A percentile compares a stretch with the other conserved stretches of the same genome.
Evolutionary conservation across 1,140 invertebrate genomes (phyloP).

Genomic region (Monomorium pharaonis): DNA sequence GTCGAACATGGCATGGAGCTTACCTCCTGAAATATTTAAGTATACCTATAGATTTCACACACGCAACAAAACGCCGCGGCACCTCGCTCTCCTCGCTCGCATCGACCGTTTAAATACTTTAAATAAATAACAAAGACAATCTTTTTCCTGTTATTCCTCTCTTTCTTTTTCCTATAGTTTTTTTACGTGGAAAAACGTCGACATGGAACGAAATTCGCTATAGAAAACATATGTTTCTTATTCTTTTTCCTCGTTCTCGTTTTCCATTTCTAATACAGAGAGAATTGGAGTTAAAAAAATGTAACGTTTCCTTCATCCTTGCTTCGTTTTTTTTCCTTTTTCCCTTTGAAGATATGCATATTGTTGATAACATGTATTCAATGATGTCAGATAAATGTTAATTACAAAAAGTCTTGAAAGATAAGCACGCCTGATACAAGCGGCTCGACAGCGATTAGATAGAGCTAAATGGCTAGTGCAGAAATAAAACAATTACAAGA

Average conservation of each 20-base stretch:
- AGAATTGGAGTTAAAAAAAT: neutral
- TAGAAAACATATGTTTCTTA: neutral
- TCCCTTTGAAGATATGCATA: neutral
- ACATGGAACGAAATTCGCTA: neutral
- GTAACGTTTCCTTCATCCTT: neutral
- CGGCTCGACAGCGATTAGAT: neutral
- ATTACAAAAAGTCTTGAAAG: neutral
- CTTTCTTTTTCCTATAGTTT: no score
- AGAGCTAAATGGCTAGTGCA: neutral
- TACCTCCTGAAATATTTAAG: neutral
- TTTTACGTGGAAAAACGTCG: neutral
- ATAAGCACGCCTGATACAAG: neutral
- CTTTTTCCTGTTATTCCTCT: no score
- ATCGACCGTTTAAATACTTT: neutral
- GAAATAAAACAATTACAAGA: neutral
- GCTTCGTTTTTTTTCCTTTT: neutral
- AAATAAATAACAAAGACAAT: conserved; percentile 5
- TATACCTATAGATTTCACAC: neutral
- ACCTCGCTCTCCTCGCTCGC: neutral
- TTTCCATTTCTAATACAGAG: neutral
- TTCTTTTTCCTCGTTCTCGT: neutral
- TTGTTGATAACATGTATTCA: neutral
- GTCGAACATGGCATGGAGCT: neutral
- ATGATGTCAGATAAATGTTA: neutral
- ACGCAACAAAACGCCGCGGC: neutral